Evolutionary conservation across 92 coral and sea anemone genomes (phyloP), one percentile per base, ranked within the genome.

Genomic region (Porites rus): DNA sequence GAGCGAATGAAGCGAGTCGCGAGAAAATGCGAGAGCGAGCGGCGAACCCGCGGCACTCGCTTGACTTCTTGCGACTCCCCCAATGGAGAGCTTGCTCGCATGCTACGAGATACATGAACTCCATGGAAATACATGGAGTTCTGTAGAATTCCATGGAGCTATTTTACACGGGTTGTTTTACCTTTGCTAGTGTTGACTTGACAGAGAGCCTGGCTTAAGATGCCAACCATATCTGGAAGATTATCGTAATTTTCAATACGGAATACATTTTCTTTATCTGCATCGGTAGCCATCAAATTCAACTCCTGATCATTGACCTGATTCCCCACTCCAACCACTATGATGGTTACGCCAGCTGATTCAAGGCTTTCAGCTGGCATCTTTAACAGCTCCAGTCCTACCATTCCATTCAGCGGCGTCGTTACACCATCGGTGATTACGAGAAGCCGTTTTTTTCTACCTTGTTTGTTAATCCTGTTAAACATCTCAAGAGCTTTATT

Each of bases 361-460:
- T 70, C 75, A 31, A 92, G 87, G 14, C 53, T 67, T 0, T 60
- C n/a, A 11, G 63, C 16, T 8, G 94, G 94, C 58, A 18, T 50
- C n/a, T 71, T 46, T n/a, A 92, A 22, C 5, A 91, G 66, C 14
- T 73, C 83, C 72, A 60, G 7, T 19, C 97, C 97, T 74, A 69
- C 68, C 62, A 20, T 75, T 21, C 82, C 75, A 13, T 89, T 85
- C 14, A 69, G 21, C 7, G 98, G 92, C n/a, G 98, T 94, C 9
- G 95, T 94, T 56, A 77, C 80, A 51, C 98, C 98, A 59, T 94
- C 95, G 3, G 93, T 92, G 20, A 94, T 84, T 17, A 92, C 86
- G 3, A 94, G 19, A 1, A 94, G 94, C 31, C 92, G 71, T 70
- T 89, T 92, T 18, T 67, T 66, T 8, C 87, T 89, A 18, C 31